Conservation (phyloP, 1,140 invertebrate genomes). For the Branchinecta lindahli region DNA sequence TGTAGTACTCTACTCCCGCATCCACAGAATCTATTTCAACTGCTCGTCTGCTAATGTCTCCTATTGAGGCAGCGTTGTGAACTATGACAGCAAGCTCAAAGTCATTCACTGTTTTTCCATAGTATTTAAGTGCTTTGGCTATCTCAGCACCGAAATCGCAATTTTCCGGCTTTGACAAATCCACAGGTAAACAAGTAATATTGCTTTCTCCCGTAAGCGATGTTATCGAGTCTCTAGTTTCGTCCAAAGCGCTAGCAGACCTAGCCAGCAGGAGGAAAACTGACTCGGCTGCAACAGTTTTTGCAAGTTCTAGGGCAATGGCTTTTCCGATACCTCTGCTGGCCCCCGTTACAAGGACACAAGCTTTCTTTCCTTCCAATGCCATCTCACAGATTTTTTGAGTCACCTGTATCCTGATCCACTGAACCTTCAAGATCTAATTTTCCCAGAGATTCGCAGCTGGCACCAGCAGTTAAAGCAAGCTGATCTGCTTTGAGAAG, state of each 20-base stretch:
- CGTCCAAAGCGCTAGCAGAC: constrained; percentile 34
- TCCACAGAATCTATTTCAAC: constrained; percentile 41
- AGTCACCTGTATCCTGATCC: background rate
- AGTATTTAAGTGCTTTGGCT: constrained; percentile 30
- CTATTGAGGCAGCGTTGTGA: constrained; percentile 77
- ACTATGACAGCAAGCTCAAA: constrained; percentile 58
- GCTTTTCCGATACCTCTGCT: constrained; percentile 70
- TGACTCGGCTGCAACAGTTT: constrained; percentile 43
- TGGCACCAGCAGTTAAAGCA: constrained; percentile 1
- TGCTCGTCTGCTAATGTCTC: constrained; percentile 47
- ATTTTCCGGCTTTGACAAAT: constrained; percentile 29
- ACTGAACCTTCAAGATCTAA: constrained; percentile 23
- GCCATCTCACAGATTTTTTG: constrained; percentile 23
- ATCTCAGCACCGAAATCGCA: constrained; percentile 34
- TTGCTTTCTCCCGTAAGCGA: constrained; percentile 20
- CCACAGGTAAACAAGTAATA: constrained; percentile 25
- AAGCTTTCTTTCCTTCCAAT: constrained; percentile 36
- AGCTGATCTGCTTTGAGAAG: constrained; percentile 38
- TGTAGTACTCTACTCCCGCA: constrained; percentile 48
- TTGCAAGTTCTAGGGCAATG: constrained; percentile 51
- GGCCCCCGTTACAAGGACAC: constrained; percentile 59
- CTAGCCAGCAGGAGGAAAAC: constrained; percentile 58
- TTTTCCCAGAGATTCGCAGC: constrained; percentile 13
- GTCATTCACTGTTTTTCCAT: constrained; percentile 28
- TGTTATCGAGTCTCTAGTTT: constrained; percentile 40